Base-by-base conservation (phyloP, 2,888 invertebrate genomes). In the Biston betularia region DNA sequence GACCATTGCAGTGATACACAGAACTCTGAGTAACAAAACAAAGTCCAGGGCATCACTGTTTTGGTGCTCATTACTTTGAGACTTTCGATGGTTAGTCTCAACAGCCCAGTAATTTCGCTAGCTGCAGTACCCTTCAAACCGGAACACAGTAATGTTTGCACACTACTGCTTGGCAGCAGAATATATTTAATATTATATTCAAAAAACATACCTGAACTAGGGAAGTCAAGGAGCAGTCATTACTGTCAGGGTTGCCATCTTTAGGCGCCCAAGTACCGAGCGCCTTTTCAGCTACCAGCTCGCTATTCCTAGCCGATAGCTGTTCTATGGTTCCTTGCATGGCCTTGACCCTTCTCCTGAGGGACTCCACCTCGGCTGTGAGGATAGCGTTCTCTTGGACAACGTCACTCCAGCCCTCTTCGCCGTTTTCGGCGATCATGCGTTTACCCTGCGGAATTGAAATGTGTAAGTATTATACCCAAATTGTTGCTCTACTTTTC, bases 351-450 rank as follows among this genome's bases (percentile, higher is more conserved):
- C 99, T 94, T 11, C 97, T 97, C 52, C 98, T 94, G 44, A 99
- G 93, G 72, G 98, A 97, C 80, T 97, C 97, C 70, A 97, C 96
- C 87, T 99, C 99, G 58, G 96, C 96, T 76, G 97, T 96, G 1
- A 99, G 94, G 95, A 99, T 97, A 34, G 96, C 97, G 89, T 99
- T 99, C 93, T 99, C 99, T 84, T 98, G 97, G 84, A 97, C 98
- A 90, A 99, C 98, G 85, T 99, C 99, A 78, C 98, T 98, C 77
- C 98, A 96, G 44, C 96, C 95, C 80, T 98, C 97, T 71, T 96
- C 96, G 5, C 99, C 99, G 86, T 98, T 98, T 76, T 96, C 96
- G 67, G 97, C 96, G 48, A 98, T 95, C 12, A 97, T 94, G 69
- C 98, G 95, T 94, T 98, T 98, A 67, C 99, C 99, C 97, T 96